Evolutionary conservation across 2,113 vertebrate genomes (phyloP).

Genomic region (Dromiciops gliroides): DNA sequence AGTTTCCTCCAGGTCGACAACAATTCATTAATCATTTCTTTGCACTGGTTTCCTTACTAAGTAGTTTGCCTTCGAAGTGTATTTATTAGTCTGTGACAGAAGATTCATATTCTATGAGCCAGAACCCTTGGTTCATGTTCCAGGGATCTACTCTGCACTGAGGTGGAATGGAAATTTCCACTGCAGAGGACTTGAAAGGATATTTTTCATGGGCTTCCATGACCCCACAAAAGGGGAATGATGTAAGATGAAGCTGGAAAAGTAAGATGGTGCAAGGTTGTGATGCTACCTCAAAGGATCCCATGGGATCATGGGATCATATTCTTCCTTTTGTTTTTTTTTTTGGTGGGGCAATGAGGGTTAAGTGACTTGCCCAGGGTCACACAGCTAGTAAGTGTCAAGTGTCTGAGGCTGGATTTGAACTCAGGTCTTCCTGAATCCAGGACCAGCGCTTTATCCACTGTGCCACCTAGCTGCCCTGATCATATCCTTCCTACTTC

Average conservation of each 20-base stretch:
- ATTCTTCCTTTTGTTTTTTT: too few relatives aligned
- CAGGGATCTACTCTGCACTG: neutral
- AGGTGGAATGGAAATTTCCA: neutral
- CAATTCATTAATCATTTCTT: neutral
- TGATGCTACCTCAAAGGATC: neutral
- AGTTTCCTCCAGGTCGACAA: neutral
- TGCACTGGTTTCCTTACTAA: neutral
- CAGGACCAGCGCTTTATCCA: too few relatives aligned
- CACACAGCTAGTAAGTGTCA: too few relatives aligned
- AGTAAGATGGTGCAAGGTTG: neutral
- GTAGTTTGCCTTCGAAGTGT: neutral
- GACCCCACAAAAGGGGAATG: neutral
- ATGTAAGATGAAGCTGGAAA: neutral
- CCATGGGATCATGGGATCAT: neutral
- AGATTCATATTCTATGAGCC: neutral
- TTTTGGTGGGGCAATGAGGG: too few relatives aligned
- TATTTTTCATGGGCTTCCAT: neutral
- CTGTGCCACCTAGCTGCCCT: too few relatives aligned
- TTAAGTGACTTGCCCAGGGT: too few relatives aligned
- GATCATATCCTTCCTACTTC: neutral
- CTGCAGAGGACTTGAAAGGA: neutral
- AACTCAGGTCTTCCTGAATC: too few relatives aligned
- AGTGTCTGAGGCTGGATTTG: too few relatives aligned
- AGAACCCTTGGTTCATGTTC: neutral
- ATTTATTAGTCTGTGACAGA: neutral